Evolutionary conservation across 2,888 invertebrate species (phyloP).

Genomic region (Polyploca ridens): DNA sequence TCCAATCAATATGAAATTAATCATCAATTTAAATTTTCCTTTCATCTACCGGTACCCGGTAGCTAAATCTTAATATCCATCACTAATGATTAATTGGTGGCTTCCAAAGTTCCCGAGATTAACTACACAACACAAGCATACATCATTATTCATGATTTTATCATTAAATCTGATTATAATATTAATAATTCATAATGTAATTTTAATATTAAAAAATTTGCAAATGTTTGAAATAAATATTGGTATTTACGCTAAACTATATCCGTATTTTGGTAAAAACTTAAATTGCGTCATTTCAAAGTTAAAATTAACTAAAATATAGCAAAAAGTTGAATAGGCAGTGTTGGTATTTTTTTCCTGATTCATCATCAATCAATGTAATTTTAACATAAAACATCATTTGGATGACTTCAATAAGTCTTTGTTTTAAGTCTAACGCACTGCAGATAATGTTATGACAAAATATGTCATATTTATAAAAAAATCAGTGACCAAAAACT

Average conservation of each 20-base stretch:
- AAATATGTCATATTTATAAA: too few relatives aligned
- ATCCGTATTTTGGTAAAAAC: background rate
- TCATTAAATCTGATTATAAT: background rate
- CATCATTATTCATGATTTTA: slow-evolving; percentile 4
- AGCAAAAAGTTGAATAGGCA: background rate
- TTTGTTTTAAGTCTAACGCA: too few relatives aligned
- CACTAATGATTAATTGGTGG: background rate
- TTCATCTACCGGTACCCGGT: background rate
- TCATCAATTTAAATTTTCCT: background rate
- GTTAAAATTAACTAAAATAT: background rate
- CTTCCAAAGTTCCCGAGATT: slow-evolving; percentile 1
- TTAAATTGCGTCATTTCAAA: background rate
- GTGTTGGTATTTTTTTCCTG: background rate
- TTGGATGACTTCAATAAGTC: too few relatives aligned
- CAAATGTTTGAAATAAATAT: background rate
- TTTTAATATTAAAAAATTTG: background rate
- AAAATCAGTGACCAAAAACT: too few relatives aligned
- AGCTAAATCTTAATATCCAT: background rate
- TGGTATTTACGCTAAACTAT: background rate
- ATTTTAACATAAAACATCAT: too few relatives aligned
- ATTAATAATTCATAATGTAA: background rate
- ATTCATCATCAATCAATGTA: background rate
- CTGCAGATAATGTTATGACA: too few relatives aligned
- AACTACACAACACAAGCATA: background rate
- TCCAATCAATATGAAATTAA: background rate